Evolutionary conservation across 2,888 invertebrate genomes (phyloP), one percentile per base, ranked within the genome.

Genomic region (Melanostoma mellinum): DNA sequence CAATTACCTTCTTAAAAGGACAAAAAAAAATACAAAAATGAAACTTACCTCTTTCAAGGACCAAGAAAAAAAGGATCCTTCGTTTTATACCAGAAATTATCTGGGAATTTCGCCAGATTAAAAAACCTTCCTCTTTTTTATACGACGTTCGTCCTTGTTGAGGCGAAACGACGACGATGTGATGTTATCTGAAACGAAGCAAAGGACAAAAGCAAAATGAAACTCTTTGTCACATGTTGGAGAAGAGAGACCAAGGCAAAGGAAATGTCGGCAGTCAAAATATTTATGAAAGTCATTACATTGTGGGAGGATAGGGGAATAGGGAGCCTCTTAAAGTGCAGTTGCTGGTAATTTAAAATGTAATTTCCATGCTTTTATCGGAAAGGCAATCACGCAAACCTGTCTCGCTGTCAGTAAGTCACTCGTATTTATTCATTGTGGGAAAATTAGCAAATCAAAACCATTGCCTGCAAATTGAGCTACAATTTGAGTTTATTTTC

Each of bases 211-310:
- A 55, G 65, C 20, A 42, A 36, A 48, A 53, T 32, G 5, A 8
- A 71, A 61, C 5, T 3, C 46, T 40, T 72, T 53, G 52, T 72
- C 52, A 53, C 42, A 44, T n/a, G 56, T 50, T n/a, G n/a, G n/a
- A n/a, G n/a, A n/a, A n/a, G n/a, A n/a, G n/a, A n/a, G n/a, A n/a
- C n/a, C n/a, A n/a, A 20, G 52, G 32, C 32, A 2, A 30, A 50
- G 61, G 69, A 77, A 71, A 77, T 50, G 68, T 58, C 50, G 50
- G 56, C 65, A 74, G 58, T 74, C 74, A 71, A 71, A 71, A 69
- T 56, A 77, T 76, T 76, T 55, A 73, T 63, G 68, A 52, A 79
- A 73, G 42, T 61, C 67, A 68, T 73, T 73, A 50, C 10, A 36
- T 5, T 30, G 6, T 40, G 40, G 6, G 10, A 36, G 61, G 3